Percentiles rank a stretch among this genome's conserved stretches.
Conservation (phyloP, 1,140 invertebrate genomes). For the Hyles euphorbiae region DNA sequence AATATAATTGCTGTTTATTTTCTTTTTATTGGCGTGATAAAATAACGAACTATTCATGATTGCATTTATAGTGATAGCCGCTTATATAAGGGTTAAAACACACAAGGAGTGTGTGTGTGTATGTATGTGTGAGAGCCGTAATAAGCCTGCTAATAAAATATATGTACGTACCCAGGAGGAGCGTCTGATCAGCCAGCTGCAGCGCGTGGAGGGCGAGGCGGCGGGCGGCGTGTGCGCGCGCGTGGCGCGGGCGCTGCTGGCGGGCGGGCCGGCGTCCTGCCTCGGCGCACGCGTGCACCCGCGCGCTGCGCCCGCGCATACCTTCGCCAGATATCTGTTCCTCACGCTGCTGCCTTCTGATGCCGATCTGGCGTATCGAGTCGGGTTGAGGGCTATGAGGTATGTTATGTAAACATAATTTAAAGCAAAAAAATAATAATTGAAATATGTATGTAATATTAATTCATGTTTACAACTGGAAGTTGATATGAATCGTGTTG, state of each 20-base stretch:
- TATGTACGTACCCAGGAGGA: slow-evolving; percentile 77
- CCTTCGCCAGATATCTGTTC: slow-evolving; percentile 88
- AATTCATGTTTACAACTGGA: no score
- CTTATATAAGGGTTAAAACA: background rate
- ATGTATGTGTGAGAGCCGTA: background rate
- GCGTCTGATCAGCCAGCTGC: slow-evolving; percentile 83
- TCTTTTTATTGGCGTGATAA: no score
- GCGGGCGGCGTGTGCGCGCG: slow-evolving; percentile 78
- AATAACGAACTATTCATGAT: no score
- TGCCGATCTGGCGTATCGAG: slow-evolving; percentile 85
- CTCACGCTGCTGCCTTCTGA: slow-evolving; percentile 83
- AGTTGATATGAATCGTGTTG: no score
- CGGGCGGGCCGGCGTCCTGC: slow-evolving; percentile 85
- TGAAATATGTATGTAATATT: no score
- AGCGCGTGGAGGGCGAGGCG: slow-evolving; percentile 85
- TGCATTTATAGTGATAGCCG: no score
- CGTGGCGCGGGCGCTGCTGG: slow-evolving; percentile 79
- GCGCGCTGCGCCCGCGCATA: slow-evolving; percentile 88
- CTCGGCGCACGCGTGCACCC: slow-evolving; percentile 84
- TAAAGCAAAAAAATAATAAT: no score
- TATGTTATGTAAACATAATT: no score
- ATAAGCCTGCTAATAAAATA: background rate
- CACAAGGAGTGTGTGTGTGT: background rate
- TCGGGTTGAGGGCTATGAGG: slow-evolving; percentile 79
- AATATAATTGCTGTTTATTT: no score